Base-by-base conservation (phyloP, 2,797 vertebrate genomes). In the Cygnus olor region DNA sequence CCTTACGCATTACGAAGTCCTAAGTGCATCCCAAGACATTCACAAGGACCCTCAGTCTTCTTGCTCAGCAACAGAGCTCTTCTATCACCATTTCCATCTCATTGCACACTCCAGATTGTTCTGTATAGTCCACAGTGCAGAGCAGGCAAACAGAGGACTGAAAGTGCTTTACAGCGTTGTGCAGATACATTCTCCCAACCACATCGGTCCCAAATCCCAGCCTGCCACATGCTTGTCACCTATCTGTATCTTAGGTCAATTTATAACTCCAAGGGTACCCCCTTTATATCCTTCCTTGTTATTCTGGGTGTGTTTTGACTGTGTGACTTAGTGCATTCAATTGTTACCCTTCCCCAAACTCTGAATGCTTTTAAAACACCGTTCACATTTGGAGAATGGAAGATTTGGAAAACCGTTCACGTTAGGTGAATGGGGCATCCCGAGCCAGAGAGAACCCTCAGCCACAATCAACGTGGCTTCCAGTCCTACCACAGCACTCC, bases 401-500 rank as follows among this genome's bases (percentile, higher is more conserved):
- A 83, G 34, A 51, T 36, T 22, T 9, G 17, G 22, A 53, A 47
- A 56, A 38, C 6, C 25, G 24, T 9, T 61, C 14, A 3, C 3
- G 25, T 0, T 27, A 63, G 30, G 47, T 71, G 42, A n/a, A 27
- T 6, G 53, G 85, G 68, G 53, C 45, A 66, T 38, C 58, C 57
- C 6, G 14, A 89, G 54, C 42, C 72, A 88, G 45, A 58, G 17
- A 79, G 45, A 71, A 22, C 5, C 42, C 40, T 64, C 54, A 56
- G 78, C 72, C 70, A 74, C 0, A 0, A 38, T 21, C 28, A 54
- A 8, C 0, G 0, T 25, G 34, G 38, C 53, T 63, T 74, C 38
- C 16, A 36, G 40, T 89, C 28, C 70, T 28, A 16, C 28, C 36
- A 53, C 58, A 80, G 71, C 24, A 20, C 77, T 64, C 60, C 15